These are phyloP conservation scores for Fragum sueziense DNA, from an alignment of 2,888 invertebrate species.

Conservation along the genomic window DNA sequence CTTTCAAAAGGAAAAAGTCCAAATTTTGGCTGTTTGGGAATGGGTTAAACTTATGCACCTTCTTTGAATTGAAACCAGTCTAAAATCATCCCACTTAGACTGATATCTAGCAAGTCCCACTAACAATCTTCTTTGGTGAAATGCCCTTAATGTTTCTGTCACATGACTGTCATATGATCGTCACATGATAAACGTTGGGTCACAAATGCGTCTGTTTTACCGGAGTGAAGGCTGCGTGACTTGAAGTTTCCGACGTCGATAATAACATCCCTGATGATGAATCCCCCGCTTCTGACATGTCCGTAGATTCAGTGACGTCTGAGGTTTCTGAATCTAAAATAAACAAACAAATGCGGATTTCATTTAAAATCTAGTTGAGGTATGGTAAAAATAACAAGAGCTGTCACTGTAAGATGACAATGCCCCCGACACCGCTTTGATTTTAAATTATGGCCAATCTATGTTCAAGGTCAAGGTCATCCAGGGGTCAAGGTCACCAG, in stretches of 20 bases:
- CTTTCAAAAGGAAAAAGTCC: too few relatives aligned
- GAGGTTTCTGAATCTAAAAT: conserved; percentile 72
- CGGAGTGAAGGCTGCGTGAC: conserved; percentile 40
- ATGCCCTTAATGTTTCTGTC: background rate
- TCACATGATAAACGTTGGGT: conserved; percentile 18
- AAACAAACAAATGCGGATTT: background rate
- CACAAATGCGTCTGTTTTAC: conserved; percentile 55
- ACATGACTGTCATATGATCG: conserved; percentile 22
- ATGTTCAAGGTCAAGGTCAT: too few relatives aligned
- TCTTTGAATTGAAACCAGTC: background rate
- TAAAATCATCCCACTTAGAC: background rate
- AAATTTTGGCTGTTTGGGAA: too few relatives aligned
- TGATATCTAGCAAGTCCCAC: too few relatives aligned
- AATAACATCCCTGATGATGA: conserved; percentile 41
- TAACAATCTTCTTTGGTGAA: background rate
- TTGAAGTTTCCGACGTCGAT: conserved; percentile 30
- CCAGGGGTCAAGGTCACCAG: too few relatives aligned
- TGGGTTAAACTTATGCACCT: too few relatives aligned
- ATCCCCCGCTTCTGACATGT: conserved; percentile 68
- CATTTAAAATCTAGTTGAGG: too few relatives aligned
- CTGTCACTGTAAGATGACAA: too few relatives aligned
- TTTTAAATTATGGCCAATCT: too few relatives aligned
- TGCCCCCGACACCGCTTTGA: too few relatives aligned
- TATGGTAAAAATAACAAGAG: too few relatives aligned
- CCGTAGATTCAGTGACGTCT: conserved; percentile 72